Evolutionary conservation across 1,140 invertebrate genomes (phyloP).

Genomic region (Matsumurasca onukii): DNA sequence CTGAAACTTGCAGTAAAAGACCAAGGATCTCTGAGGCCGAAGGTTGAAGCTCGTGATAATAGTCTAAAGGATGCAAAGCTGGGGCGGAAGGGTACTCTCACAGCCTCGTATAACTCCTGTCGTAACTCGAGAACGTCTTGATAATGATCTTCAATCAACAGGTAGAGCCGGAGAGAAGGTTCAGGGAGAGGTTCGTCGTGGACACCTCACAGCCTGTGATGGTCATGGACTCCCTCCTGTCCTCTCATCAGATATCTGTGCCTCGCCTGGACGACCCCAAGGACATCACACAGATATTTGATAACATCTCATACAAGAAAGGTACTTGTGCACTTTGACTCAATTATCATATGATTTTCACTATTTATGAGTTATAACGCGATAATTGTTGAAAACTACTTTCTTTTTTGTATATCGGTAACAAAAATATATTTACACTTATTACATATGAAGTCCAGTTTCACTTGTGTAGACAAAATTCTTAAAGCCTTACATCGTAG

Average conservation of each 20-base stretch:
- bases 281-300: constrained; percentile 57
- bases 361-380: no score
- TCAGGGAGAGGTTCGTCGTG: constrained; percentile 53
- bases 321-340: no score
- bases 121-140: background rate
- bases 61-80: no score
- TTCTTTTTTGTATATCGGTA: no score
- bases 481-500: no score
- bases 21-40: background rate
- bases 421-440: no score
- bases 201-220: constrained; percentile 63
- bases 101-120: no score
- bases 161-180: constrained; percentile 51
- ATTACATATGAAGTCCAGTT: no score
- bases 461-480: no score
- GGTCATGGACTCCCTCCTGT: constrained; percentile 82
- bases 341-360: no score
- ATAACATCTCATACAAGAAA: constrained; percentile 61
- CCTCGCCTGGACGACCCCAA: constrained; percentile 51
- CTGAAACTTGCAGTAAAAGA: constrained; percentile 24
- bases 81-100: no score
- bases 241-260: constrained; percentile 55
- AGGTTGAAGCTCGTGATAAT: constrained; percentile 38
- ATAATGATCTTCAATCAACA: constrained; percentile 30
- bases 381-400: no score